Percentiles rank a stretch among this genome's conserved stretches.
Conservation (phyloP, 1,140 invertebrate genomes). For the Brachionus sp. region DNA sequence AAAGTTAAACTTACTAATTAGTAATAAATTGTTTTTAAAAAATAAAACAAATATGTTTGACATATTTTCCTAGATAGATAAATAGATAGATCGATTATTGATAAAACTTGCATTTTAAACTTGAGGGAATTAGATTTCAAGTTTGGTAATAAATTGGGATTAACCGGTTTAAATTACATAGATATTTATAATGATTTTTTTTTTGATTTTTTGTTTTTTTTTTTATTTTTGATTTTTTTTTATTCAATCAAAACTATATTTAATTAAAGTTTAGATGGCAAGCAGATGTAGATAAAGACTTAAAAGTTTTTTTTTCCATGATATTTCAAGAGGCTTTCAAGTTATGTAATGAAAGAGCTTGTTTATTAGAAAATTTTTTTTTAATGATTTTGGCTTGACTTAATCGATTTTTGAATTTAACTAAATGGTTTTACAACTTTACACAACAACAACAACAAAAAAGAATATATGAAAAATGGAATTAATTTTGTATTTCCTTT, state of each 20-base stretch:
- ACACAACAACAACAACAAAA: background rate
- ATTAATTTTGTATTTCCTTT: conserved; percentile 25
- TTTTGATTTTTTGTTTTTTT: background rate
- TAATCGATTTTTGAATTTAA: conserved; percentile 29
- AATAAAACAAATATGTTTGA: conserved; percentile 9
- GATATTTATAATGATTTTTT: background rate
- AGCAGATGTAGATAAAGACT: background rate
- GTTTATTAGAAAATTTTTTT: background rate
- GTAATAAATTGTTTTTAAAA: conserved; percentile 11
- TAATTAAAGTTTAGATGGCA: conserved; percentile 3
- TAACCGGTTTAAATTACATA: background rate
- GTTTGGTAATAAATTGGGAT: background rate
- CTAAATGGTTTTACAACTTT: conserved; percentile 4
- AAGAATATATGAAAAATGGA: background rate
- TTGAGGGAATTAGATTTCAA: background rate
- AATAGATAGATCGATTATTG: conserved; percentile 11
- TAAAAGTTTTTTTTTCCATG: background rate
- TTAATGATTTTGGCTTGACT: background rate
- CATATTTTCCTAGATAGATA: background rate
- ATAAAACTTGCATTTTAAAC: background rate
- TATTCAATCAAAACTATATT: background rate
- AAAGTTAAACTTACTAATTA: conserved; percentile 16
- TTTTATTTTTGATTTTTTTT: background rate
- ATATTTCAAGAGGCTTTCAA: background rate
- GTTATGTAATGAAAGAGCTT: background rate